Conservation (phyloP, 2,888 invertebrate genomes). For the Mesochorus sp. region DNA sequence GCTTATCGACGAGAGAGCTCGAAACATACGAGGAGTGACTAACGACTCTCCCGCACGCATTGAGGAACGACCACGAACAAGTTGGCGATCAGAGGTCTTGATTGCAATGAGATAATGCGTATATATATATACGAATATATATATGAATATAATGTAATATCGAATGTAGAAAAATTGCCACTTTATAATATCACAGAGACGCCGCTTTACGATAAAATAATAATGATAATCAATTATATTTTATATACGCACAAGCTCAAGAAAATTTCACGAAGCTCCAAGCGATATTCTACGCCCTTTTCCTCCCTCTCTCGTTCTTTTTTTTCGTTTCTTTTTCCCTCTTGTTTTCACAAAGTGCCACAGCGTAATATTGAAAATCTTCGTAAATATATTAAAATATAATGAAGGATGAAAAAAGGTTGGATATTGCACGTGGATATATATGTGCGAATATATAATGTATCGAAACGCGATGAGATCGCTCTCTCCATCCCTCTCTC, state of each 20-base stretch:
- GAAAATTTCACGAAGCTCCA: too few relatives aligned
- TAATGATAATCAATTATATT: constrained; percentile 5
- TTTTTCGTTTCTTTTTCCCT: too few relatives aligned
- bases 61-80: constrained; percentile 13
- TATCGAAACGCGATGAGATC: neutral
- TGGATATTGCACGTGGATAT: neutral
- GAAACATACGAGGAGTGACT: constrained; percentile 28
- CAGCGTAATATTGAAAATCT: constrained; percentile 35
- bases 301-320: too few relatives aligned
- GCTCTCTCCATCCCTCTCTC: neutral
- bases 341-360: constrained; percentile 1
- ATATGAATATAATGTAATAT: neutral
- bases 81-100: constrained; percentile 3
- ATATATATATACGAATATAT: constrained; percentile 4
- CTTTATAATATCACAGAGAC: neutral
- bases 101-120: neutral
- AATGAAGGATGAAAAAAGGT: constrained; percentile 14
- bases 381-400: constrained; percentile 21
- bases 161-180: neutral
- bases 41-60: constrained; percentile 30
- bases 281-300: neutral
- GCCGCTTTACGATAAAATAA: neutral
- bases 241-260: too few relatives aligned
- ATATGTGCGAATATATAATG: constrained; percentile 1
- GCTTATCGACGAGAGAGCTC: constrained; percentile 33